These are phyloP conservation scores for Aphis craccivora DNA, from an alignment of 1,140 invertebrate species.

Conservation along the genomic window DNA sequence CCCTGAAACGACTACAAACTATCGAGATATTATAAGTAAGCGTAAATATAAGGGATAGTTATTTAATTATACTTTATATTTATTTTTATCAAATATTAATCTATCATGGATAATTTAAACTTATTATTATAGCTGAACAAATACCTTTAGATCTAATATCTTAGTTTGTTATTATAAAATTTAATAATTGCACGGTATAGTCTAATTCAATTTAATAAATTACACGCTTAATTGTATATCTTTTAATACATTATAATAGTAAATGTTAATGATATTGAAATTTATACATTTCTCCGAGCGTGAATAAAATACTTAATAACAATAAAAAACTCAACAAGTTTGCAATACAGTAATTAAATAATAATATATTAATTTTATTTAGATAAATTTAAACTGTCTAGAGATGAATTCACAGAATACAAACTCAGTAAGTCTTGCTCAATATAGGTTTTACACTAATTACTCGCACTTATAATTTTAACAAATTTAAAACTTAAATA, in stretches of 20 bases:
- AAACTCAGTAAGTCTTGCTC: neutral
- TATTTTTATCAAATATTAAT: neutral
- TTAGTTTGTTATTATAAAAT: neutral
- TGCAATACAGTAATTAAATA: neutral
- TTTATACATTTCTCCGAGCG: no score
- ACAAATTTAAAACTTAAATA: neutral
- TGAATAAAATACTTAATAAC: neutral
- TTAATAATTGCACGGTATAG: neutral
- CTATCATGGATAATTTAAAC: neutral
- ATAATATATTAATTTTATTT: neutral
- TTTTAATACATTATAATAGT: neutral
- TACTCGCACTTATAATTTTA: neutral
- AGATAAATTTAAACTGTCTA: neutral
- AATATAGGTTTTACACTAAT: neutral
- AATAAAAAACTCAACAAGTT: neutral
- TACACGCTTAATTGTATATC: neutral
- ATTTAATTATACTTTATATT: neutral
- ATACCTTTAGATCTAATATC: neutral
- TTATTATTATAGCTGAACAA: neutral
- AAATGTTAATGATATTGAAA: neutral
- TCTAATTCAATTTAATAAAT: neutral
- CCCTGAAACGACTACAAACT: accelerated
- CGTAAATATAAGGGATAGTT: no score
- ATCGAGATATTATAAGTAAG: no score
- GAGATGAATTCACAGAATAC: neutral